Evolutionary conservation across 2,888 invertebrate species (phyloP), one percentile per base, ranked within the genome.

Genomic region (Flexamia atlantica): DNA sequence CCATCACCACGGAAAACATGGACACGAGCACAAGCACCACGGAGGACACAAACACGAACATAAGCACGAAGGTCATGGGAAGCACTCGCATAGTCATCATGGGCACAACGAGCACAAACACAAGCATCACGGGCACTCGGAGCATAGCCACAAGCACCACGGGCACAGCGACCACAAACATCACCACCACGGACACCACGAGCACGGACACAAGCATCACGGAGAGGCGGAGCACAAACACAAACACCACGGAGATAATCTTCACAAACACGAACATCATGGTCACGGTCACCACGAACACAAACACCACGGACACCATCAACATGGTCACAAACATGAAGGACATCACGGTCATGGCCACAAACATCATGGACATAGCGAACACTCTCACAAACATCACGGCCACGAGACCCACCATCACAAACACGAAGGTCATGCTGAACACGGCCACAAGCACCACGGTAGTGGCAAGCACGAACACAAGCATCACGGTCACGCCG

Each of bases 1-100:
- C 42, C 70, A 84, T 10, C 84, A 84, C 36, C 32, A 81, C 20
- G 84, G 84, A 9, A 36, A 84, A 46, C 74, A 36, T 28, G 72
- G 82, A 14, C 84, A 84, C 36, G 53, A 23, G 3, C 84, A 84
- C 60, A 57, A 82, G 23, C 84, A 83, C 53, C 60, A 83, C 25
- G 83, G 83, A 14, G 36, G 80, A 12, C 80, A 79, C 57, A 86
- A 85, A 14, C 88, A 87, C 81, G 86, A 86, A 32, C 88, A 87
- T 46, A 83, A 87, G 10, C 88, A 88, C 81, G 85, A 87, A 28
- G 88, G 88, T 0, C 82, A 81, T 60, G 86, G 87, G 87, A 90
- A 91, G 84, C 89, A 92, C 89, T 85, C 89, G 3, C 90, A 91
- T 83, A 91, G 92, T 87, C 90, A 91, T 5, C 88, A 91, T 14